Evolutionary conservation across 1,140 invertebrate species (phyloP).

Genomic region (Drosophila mayri): DNA sequence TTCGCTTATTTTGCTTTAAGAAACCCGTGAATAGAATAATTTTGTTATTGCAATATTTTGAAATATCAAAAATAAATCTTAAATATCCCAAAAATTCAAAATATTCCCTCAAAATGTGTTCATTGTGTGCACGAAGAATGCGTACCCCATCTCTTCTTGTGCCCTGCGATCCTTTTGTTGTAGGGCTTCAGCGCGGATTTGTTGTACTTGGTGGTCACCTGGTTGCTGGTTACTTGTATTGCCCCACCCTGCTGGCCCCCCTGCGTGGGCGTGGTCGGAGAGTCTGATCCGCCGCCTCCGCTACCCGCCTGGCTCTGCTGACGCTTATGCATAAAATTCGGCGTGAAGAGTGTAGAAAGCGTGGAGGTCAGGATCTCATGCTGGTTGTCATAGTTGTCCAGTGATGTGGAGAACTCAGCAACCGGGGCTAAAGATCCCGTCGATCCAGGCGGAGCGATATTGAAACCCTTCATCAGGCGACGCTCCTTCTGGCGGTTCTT

Average conservation of each 20-base stretch:
- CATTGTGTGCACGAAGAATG: not conserved
- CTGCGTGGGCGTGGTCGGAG: conserved; percentile 60
- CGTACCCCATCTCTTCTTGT: conserved; percentile 89
- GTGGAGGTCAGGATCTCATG: conserved; percentile 79
- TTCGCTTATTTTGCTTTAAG: not conserved
- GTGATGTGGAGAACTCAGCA: conserved; percentile 90
- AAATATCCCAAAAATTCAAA: not conserved
- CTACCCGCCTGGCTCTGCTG: conserved; percentile 57
- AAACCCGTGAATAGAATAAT: not conserved
- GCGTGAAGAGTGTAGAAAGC: conserved; percentile 83
- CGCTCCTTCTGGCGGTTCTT: conserved; percentile 97
- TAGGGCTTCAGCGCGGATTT: conserved; percentile 85
- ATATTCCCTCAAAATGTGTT: not conserved
- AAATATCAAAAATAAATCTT: conserved; percentile 25
- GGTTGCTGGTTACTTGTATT: conserved; percentile 12
- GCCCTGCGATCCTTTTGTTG: conserved; percentile 87
- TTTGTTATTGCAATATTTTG: conserved; percentile 23
- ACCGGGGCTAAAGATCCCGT: conserved; percentile 89
- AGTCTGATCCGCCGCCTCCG: conserved; percentile 48
- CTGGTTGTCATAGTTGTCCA: conserved; percentile 87
- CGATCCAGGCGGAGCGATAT: conserved; percentile 90
- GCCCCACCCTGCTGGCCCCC: conserved; percentile 17
- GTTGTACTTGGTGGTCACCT: conserved; percentile 73
- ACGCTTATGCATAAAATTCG: conserved; percentile 81
- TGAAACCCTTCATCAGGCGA: conserved; percentile 97